A percentile compares a stretch with the other conserved stretches of the same genome.
Evolutionary conservation across 2,888 invertebrate species (phyloP).

Genomic region (Aradus depressus): DNA sequence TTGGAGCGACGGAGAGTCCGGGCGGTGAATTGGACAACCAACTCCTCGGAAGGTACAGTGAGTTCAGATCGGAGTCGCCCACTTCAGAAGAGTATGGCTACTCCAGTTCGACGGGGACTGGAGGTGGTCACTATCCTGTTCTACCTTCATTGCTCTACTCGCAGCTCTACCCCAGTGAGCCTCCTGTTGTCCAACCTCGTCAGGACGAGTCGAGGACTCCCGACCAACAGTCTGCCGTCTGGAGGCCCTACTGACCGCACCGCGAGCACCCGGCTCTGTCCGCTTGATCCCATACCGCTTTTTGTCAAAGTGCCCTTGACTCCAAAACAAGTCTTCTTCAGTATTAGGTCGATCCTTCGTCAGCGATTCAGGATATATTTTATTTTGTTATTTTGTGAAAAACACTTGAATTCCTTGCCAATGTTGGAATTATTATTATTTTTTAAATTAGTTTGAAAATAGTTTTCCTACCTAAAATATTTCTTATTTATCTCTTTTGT

Average conservation of each 20-base stretch:
- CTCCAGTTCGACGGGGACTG: constrained; percentile 16
- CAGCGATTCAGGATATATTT: background rate
- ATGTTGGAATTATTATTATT: too few species aligned
- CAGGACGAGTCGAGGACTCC: constrained; percentile 24
- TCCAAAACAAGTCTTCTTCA: background rate
- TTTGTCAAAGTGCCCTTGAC: background rate
- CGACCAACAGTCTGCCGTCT: constrained; percentile 55
- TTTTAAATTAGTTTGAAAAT: too few species aligned
- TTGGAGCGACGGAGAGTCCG: constrained; percentile 34
- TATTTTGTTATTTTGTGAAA: too few species aligned
- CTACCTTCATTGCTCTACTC: constrained; percentile 73
- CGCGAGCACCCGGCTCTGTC: background rate
- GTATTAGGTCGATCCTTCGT: background rate
- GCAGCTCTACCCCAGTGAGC: constrained; percentile 44
- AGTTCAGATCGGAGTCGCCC: constrained; percentile 42
- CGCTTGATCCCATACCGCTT: background rate
- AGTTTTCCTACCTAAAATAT: too few species aligned
- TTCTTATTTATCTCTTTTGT: too few species aligned
- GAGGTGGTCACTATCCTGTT: constrained; percentile 43
- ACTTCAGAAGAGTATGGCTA: constrained; percentile 44
- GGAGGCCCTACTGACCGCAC: constrained; percentile 57
- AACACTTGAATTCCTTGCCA: too few species aligned
- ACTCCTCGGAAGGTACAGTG: constrained; percentile 35
- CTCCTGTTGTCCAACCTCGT: constrained; percentile 20
- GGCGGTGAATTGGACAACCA: constrained; percentile 42